Conservation (phyloP, 2,888 invertebrate species). For the Sthenelais limicola region DNA sequence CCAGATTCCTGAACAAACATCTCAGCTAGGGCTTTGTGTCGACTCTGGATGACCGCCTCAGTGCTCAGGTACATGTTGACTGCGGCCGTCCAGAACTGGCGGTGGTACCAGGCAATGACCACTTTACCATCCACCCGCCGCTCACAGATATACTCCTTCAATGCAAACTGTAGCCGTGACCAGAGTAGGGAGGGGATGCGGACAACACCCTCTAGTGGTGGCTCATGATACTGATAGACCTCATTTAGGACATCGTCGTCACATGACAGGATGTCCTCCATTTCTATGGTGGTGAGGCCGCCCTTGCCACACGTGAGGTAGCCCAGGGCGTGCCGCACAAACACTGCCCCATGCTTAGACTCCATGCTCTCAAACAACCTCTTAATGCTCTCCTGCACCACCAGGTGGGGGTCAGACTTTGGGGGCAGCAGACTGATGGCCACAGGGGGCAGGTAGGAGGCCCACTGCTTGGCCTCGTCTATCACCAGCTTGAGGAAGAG, state of each 20-base stretch:
- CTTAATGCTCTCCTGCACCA: constrained; percentile 50
- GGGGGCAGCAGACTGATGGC: constrained; percentile 26
- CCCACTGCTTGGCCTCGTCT: constrained; percentile 51
- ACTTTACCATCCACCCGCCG: constrained; percentile 59
- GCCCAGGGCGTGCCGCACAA: constrained; percentile 50
- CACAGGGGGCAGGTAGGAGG: constrained; percentile 46
- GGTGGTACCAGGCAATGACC: constrained; percentile 63
- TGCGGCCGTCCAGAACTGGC: constrained; percentile 59
- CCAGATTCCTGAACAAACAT: constrained; percentile 46
- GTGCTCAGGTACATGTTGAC: constrained; percentile 46
- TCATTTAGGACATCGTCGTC: constrained; percentile 54
- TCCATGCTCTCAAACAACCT: constrained; percentile 51
- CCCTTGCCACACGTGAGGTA: constrained; percentile 53
- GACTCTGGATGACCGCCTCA: background rate
- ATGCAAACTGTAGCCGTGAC: constrained; percentile 55
- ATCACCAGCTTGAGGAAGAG: constrained; percentile 54
- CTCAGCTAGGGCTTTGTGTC: constrained; percentile 47
- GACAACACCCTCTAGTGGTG: constrained; percentile 51
- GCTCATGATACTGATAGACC: constrained; percentile 56
- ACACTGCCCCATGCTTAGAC: constrained; percentile 49
- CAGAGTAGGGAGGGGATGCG: constrained; percentile 58
- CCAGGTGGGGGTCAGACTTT: constrained; percentile 4
- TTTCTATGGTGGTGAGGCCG: constrained; percentile 52
- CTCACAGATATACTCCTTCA: constrained; percentile 57
- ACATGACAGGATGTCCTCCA: constrained; percentile 54